These are phyloP conservation scores for Anthophora plumipes DNA, from an alignment of 2,888 invertebrate genomes.

Conservation along the genomic window DNA sequence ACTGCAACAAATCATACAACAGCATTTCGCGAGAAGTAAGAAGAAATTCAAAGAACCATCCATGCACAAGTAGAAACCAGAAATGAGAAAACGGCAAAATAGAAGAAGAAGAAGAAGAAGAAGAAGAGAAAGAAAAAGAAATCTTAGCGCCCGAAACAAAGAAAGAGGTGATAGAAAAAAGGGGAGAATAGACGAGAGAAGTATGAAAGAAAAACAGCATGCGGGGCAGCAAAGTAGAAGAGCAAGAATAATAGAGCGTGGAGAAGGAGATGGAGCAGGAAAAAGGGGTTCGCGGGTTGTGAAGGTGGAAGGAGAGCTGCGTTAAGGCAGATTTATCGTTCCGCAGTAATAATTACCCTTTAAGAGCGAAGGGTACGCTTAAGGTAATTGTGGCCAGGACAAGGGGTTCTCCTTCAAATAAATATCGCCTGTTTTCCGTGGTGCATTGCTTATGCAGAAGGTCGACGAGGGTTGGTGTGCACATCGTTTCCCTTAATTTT, in stretches of 20 bases:
- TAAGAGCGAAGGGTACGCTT: slow-evolving; percentile 61
- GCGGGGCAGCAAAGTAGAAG: background rate
- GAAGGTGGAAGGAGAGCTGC: slow-evolving; percentile 2
- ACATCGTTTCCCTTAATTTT: slow-evolving; percentile 50
- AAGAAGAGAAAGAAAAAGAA: slow-evolving; percentile 9
- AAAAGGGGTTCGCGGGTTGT: slow-evolving; percentile 5
- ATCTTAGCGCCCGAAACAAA: background rate
- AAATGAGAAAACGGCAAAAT: background rate
- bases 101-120: background rate
- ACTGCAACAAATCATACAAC: background rate
- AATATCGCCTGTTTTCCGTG: slow-evolving; percentile 55
- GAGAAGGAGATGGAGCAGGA: slow-evolving; percentile 1
- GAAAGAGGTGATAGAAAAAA: background rate
- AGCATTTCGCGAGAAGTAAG: background rate
- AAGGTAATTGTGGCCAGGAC: slow-evolving; percentile 56
- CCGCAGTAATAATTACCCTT: slow-evolving; percentile 65
- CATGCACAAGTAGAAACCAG: background rate
- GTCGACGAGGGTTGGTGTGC: slow-evolving; percentile 19
- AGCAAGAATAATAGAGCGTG: slow-evolving; percentile 33
- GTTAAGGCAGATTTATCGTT: slow-evolving; percentile 66
- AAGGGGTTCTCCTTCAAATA: slow-evolving; percentile 54
- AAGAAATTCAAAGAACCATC: background rate
- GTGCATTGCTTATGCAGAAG: slow-evolving; percentile 53
- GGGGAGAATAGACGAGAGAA: background rate
- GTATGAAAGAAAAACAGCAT: background rate